Percentiles rank a stretch among this genome's conserved stretches.
phyloP scores from a whole-genome alignment of 1,140 invertebrate genomes.

The Zaprionus taronus region DNA sequence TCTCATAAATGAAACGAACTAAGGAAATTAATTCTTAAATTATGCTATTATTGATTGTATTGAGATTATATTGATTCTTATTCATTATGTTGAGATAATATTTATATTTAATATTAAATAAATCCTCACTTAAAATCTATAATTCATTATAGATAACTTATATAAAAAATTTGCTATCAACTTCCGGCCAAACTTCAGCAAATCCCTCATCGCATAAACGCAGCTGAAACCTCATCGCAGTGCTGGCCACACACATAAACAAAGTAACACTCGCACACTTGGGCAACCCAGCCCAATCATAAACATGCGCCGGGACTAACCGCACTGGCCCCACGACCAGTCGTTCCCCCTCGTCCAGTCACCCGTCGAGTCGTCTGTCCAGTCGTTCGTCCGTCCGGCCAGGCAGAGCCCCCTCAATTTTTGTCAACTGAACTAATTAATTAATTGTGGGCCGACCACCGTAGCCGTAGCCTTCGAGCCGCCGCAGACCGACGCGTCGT shows the following conservation, averaged over 20 bases:
- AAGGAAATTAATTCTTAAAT: neutral
- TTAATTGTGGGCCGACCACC: slow-evolving; percentile 72
- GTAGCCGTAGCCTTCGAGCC: slow-evolving; percentile 54
- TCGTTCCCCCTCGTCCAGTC: neutral
- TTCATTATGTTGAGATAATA: no score
- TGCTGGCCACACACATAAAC: slow-evolving; percentile 31
- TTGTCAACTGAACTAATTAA: slow-evolving; percentile 83
- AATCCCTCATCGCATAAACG: slow-evolving; percentile 38
- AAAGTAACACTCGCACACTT: slow-evolving; percentile 25
- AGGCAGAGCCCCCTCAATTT: slow-evolving; percentile 65
- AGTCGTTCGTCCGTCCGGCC: neutral
- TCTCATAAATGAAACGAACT: neutral
- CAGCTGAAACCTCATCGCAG: slow-evolving; percentile 20
- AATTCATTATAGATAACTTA: neutral
- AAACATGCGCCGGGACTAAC: slow-evolving; percentile 63
- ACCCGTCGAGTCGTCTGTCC: neutral
- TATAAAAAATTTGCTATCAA: neutral
- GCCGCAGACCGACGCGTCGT: slow-evolving; percentile 49
- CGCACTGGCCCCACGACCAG: slow-evolving; percentile 31
- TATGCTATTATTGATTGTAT: no score
- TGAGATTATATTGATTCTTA: no score
- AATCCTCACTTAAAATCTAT: no score
- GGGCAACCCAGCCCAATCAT: slow-evolving; percentile 62
- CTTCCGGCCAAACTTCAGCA: neutral
- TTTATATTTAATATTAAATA: no score